Evolutionary conservation across 2,113 vertebrate genomes (phyloP).

Genomic region (Probosciger aterrimus): DNA sequence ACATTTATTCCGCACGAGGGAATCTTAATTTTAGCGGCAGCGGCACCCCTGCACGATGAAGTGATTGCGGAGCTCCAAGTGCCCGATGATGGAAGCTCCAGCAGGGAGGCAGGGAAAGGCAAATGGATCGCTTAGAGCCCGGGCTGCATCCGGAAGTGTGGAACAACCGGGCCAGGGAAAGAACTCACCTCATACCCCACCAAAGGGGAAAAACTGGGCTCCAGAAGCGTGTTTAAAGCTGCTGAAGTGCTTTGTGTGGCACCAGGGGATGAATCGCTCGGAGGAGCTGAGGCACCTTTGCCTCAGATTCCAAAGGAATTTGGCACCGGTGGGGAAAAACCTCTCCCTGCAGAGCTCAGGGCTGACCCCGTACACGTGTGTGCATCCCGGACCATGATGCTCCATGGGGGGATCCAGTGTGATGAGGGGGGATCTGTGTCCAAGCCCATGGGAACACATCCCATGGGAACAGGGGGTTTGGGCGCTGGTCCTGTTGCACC

Average conservation of each 20-base stretch:
- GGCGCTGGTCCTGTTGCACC: background rate
- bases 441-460: background rate
- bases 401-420: accelerated
- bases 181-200: background rate
- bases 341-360: background rate
- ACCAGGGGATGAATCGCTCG: background rate
- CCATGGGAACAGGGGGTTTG: accelerated
- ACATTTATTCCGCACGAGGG: background rate
- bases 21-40: background rate
- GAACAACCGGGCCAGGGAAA: background rate
- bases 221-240: background rate
- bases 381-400: accelerated
- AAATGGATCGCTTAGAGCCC: background rate
- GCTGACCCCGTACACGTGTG: accelerated
- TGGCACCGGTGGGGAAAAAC: accelerated
- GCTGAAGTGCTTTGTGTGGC: background rate
- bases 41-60: background rate
- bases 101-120: background rate
- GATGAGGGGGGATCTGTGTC: accelerated
- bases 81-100: background rate
- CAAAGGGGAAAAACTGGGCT: background rate
- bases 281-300: background rate
- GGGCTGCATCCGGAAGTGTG: background rate
- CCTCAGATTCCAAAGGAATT: background rate
- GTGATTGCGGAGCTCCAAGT: background rate